Evolutionary conservation across 2,797 vertebrate genomes (phyloP).

Genomic region (Cossypha caffra): DNA sequence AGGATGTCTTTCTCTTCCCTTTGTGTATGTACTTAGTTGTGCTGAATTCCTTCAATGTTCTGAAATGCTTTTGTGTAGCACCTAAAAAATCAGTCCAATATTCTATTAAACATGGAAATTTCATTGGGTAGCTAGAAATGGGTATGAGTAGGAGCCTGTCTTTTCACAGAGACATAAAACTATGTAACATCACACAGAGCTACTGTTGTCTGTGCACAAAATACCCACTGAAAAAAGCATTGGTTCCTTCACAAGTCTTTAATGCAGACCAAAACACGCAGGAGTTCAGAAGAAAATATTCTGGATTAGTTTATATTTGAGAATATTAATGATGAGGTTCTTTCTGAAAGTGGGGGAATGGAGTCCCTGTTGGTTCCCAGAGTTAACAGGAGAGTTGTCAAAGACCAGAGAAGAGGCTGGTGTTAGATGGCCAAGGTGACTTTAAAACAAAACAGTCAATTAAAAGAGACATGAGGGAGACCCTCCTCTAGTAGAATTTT

Average conservation of each 20-base stretch:
- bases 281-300: background rate
- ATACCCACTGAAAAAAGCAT: background rate
- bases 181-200: background rate
- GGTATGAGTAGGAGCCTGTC: background rate
- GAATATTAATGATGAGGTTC: background rate
- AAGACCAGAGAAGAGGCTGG: background rate
- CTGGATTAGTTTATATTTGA: background rate
- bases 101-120: background rate
- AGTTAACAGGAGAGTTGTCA: background rate
- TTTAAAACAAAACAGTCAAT: background rate
- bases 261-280: background rate
- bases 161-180: background rate
- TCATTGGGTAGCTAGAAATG: background rate
- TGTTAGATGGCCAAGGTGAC: background rate
- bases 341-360: background rate
- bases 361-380: rapidly evolving
- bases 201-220: background rate
- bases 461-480: background rate
- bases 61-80: background rate
- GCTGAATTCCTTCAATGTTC: background rate
- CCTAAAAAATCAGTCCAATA: background rate
- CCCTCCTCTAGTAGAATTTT: background rate
- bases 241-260: background rate
- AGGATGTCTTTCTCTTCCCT: background rate
- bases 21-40: background rate